A percentile compares a stretch with the other conserved stretches of the same genome.
Evolutionary conservation across 2,888 invertebrate species (phyloP).

Genomic region (Taenaris catops): DNA sequence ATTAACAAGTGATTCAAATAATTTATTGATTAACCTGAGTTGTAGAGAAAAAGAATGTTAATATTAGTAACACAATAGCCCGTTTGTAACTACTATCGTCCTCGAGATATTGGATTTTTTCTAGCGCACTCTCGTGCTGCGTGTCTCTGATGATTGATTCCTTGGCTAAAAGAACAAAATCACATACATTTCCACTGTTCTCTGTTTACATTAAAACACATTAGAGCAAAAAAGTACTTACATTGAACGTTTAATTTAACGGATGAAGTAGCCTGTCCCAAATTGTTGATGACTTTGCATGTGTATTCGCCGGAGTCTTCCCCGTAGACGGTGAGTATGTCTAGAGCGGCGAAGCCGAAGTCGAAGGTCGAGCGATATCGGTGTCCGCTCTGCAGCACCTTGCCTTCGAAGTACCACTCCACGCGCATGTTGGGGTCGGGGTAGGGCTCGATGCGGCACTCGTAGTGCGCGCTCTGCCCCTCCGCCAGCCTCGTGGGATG

Average conservation of each 20-base stretch:
- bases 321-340: conserved; percentile 95
- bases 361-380: conserved; percentile 96
- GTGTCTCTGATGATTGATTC: conserved; percentile 93
- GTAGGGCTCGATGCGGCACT: conserved; percentile 95
- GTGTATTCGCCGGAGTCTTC: conserved; percentile 97
- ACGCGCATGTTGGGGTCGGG: conserved; percentile 93
- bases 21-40: no score
- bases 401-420: conserved; percentile 96
- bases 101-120: conserved; percentile 95
- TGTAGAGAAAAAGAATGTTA: no score
- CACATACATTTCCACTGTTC: no score
- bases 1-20: no score
- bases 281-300: conserved; percentile 91
- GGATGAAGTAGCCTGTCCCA: conserved; percentile 91
- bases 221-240: conserved; percentile 60
- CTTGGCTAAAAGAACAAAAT: conserved; percentile 78
- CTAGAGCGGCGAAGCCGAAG: conserved; percentile 98
- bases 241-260: conserved; percentile 90
- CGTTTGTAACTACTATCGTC: conserved; percentile 89
- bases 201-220: neutral
- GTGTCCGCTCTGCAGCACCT: conserved; percentile 92
- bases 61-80: no score
- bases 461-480: conserved; percentile 95
- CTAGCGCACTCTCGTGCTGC: conserved; percentile 94
- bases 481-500: conserved; percentile 91